Base-by-base conservation (phyloP, 1,140 invertebrate species). In the Drosophila seguyi region DNA sequence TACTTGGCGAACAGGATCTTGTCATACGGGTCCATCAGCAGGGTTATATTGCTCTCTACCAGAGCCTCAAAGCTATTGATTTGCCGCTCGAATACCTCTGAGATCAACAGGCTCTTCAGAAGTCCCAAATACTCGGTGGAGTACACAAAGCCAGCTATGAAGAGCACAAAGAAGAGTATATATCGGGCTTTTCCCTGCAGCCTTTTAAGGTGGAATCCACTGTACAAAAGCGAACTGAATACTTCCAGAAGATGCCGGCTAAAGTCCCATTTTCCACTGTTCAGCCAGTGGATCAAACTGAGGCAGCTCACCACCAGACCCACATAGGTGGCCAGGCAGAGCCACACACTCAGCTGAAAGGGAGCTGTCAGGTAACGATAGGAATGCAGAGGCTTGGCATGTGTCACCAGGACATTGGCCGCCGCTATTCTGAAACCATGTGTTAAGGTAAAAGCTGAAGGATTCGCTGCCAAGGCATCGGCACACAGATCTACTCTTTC, bases 41-140 rank as follows among this genome's bases (percentile, higher is more conserved):
- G 38, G 4, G 61, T 88, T 10, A 77, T 74, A 36, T 87, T 87
- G 0, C 67, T 52, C 31, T 52, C 50, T 0, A 83, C 48, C 56
- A 87, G n/a, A 2, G 79, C 45, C 57, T 88, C 71, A 6, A 87
- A 77, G n/a, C 18, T 71, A 25, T 83, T 60, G 34, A 87, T 88
- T 36, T 79, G 79, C 34, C 42, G 41, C 34, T 83, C 84, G 16
- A 77, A 87, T 0, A 88, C 72, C 39, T 87, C 83, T 1, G 83
- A 88, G 25, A 87, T 83, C n/a, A 87, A n/a, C 10, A 87, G 67
- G 36, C 84, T 88, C 38, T 87, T 87, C 0, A 87, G 61, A 7
- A 83, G 48, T 0, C 75, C 79, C 67, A 87, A 8, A 27, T 87
- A 87, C 48, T 57, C 68, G 6, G 83, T 87, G 44, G 83, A 88